phyloP scores from a whole-genome alignment of 2,888 invertebrate species.

The Leistus spinibarbis region DNA sequence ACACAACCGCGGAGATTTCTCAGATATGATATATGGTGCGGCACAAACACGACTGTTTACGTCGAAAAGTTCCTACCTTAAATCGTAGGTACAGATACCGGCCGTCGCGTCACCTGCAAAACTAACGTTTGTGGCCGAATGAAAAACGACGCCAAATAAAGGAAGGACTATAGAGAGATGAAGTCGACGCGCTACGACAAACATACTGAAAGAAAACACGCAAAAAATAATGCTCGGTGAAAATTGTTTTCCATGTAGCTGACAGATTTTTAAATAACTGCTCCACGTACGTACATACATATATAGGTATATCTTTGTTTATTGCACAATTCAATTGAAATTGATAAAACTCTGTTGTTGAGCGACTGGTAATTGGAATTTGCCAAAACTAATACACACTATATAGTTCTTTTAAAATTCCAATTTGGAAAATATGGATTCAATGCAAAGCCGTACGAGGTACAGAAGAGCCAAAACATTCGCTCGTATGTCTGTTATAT shows the following conservation, averaged over 20 bases:
- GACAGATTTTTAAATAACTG: conserved; percentile 36
- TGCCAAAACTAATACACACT: not conserved
- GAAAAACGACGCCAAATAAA: not conserved
- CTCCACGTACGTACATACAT: conserved; percentile 7
- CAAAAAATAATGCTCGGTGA: conserved; percentile 12
- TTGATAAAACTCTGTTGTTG: not conserved
- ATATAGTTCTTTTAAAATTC: too few relatives aligned
- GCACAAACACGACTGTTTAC: not conserved
- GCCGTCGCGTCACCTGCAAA: not conserved
- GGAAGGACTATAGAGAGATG: not conserved
- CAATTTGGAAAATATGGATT: too few relatives aligned
- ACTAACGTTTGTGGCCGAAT: not conserved
- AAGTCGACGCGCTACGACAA: not conserved
- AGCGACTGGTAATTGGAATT: not conserved
- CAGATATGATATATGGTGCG: not conserved
- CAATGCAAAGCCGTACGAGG: too few relatives aligned
- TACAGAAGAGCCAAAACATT: too few relatives aligned
- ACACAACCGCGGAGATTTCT: not conserved
- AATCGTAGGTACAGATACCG: not conserved
- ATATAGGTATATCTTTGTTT: not conserved
- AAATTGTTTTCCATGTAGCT: conserved; percentile 36
- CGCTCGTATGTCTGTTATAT: too few relatives aligned
- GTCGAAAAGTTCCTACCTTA: not conserved
- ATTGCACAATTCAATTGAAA: not conserved
- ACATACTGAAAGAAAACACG: not conserved